Evolutionary conservation across 2,888 invertebrate genomes (phyloP).

Genomic region (Pammene fasciana): DNA sequence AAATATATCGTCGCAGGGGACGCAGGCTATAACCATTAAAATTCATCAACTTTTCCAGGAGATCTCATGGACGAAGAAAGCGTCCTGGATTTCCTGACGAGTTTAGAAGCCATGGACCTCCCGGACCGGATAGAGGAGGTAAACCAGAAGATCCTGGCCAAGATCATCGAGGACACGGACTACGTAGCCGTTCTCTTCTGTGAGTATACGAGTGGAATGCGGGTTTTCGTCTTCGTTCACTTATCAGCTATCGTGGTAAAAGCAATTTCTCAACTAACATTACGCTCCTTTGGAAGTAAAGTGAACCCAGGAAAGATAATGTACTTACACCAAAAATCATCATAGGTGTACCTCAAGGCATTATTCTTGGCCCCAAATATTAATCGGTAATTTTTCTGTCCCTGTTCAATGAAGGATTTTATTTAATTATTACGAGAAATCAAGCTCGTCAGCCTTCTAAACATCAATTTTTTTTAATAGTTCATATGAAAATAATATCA

Average conservation of each 20-base stretch:
- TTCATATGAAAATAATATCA: no score
- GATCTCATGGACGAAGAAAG: constrained; percentile 97
- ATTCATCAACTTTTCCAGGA: constrained; percentile 80
- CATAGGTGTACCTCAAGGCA: no score
- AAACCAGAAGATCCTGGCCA: constrained; percentile 93
- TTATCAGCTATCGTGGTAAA: constrained; percentile 71
- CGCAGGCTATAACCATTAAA: background rate
- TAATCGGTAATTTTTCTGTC: no score
- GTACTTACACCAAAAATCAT: no score
- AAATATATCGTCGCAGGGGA: no score
- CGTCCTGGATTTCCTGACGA: constrained; percentile 96
- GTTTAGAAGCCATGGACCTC: constrained; percentile 96
- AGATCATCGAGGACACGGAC: constrained; percentile 95
- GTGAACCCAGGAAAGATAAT: background rate
- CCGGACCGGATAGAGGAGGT: constrained; percentile 98
- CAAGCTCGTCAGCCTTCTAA: no score
- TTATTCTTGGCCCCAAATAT: no score
- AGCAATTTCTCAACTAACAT: constrained; percentile 71
- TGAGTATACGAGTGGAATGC: constrained; percentile 84
- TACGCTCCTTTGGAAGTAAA: constrained; percentile 46
- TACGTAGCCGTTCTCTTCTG: constrained; percentile 97
- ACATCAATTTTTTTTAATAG: no score
- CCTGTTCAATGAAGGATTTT: no score
- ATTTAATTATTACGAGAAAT: no score
- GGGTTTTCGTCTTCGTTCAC: constrained; percentile 64